Evolutionary conservation across 2,113 vertebrate genomes (phyloP).

Genomic region (Columba janthina): DNA sequence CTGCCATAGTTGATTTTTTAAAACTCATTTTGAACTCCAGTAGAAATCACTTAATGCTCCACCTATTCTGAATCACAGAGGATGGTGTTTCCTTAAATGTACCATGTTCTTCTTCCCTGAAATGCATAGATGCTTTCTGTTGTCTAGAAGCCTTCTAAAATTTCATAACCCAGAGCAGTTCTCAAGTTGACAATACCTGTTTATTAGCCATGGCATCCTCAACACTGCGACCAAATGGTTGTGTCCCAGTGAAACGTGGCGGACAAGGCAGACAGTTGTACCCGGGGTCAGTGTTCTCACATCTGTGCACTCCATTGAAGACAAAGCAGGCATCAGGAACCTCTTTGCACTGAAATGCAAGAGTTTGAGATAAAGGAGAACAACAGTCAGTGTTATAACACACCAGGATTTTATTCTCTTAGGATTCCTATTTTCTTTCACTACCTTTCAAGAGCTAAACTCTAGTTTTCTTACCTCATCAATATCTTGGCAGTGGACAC

Average conservation of each 20-base stretch:
- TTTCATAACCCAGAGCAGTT: background rate
- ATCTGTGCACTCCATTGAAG: conserved; percentile 88
- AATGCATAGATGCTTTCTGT: background rate
- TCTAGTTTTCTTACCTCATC: conserved; percentile 83
- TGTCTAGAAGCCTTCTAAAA: background rate
- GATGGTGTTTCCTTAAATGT: background rate
- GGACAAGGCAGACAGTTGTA: conserved; percentile 97
- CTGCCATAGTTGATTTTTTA: background rate
- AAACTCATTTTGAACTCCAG: background rate
- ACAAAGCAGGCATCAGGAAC: conserved; percentile 91
- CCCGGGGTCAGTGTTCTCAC: conserved; percentile 93
- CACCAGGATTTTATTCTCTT: background rate
- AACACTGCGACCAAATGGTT: conserved; percentile 89
- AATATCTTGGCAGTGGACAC: conserved; percentile 89
- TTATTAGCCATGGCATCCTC: conserved; percentile 90
- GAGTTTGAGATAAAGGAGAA: background rate
- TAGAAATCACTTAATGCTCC: background rate
- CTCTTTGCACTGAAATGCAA: conserved; percentile 81
- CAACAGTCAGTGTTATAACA: background rate
- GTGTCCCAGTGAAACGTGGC: conserved; percentile 86
- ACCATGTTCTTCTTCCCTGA: background rate
- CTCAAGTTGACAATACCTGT: conserved; percentile 80
- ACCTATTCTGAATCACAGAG: background rate
- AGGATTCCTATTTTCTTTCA: background rate
- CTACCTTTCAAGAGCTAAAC: background rate